phyloP scores from a whole-genome alignment of 2,113 vertebrate genomes.

The Hucho hucho region DNA sequence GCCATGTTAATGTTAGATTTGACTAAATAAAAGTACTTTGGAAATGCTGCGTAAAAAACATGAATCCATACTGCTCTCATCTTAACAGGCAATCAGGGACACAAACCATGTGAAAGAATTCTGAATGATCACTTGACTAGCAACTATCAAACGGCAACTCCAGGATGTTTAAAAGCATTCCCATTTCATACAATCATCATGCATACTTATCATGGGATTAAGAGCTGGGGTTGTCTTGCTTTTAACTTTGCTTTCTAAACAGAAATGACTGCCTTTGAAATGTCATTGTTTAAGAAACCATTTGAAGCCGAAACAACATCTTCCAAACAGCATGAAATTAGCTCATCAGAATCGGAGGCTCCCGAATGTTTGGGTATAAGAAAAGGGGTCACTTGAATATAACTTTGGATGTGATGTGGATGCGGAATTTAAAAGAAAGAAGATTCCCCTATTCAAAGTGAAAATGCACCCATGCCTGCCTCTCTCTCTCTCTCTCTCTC shows the following conservation, averaged over 20 bases:
- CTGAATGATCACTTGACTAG: constrained; percentile 21
- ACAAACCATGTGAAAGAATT: constrained; percentile 33
- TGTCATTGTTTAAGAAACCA: constrained; percentile 48
- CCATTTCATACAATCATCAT: constrained; percentile 36
- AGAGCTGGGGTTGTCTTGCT: constrained; percentile 37
- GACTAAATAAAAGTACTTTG: constrained; percentile 33
- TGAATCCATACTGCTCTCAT: constrained; percentile 27
- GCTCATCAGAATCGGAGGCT: constrained; percentile 66
- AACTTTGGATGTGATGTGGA: constrained; percentile 25
- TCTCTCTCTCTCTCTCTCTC: constrained; percentile 38
- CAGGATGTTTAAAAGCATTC: constrained; percentile 53
- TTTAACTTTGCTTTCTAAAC: constrained; percentile 47
- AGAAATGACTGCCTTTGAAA: constrained; percentile 61
- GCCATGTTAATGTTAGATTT: constrained; percentile 21
- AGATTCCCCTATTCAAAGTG: constrained; percentile 46
- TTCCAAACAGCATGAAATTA: constrained; percentile 66
- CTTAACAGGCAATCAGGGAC: constrained; percentile 39
- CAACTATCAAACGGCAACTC: constrained; percentile 53
- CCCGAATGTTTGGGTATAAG: constrained; percentile 45
- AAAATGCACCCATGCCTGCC: constrained; percentile 58
- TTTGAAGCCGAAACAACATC: constrained; percentile 43
- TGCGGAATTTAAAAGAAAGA: constrained; percentile 46
- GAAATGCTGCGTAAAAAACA: background rate
- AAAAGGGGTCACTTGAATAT: constrained; percentile 57
- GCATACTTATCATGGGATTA: constrained; percentile 46